Conservation (phyloP, 2,113 vertebrate genomes). For the Corythaeola cristata region DNA sequence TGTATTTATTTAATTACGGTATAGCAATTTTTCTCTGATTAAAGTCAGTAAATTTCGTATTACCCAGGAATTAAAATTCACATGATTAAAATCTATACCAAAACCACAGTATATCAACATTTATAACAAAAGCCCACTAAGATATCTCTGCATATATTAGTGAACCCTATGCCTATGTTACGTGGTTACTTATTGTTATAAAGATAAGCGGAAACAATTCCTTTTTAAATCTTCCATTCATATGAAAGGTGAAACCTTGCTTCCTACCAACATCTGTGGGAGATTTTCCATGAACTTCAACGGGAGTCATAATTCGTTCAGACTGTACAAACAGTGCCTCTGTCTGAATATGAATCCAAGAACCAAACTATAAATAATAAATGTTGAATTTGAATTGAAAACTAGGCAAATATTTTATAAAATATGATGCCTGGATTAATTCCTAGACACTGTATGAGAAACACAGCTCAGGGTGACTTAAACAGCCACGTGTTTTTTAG, state of each 20-base stretch:
- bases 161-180: neutral
- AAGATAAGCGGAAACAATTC: neutral
- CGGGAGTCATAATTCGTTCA: neutral
- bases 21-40: neutral
- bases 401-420: neutral
- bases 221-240: neutral
- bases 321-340: neutral
- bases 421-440: neutral
- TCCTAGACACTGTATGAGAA: neutral
- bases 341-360: neutral
- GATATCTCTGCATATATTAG: neutral
- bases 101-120: neutral
- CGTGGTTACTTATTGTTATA: neutral
- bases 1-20: neutral
- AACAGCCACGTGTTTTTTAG: neutral
- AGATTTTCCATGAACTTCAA: constrained; percentile 6
- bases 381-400: constrained; percentile 3
- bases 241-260: neutral
- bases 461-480: neutral
- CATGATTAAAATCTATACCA: neutral
- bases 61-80: neutral
- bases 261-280: neutral
- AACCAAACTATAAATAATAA: neutral
- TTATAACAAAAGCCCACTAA: neutral
- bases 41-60: neutral